Percentiles rank a stretch among this genome's conserved stretches.
These are phyloP conservation scores for Heterocephalus glaber DNA, from an alignment of 2,113 vertebrate species.

Conservation along the genomic window DNA sequence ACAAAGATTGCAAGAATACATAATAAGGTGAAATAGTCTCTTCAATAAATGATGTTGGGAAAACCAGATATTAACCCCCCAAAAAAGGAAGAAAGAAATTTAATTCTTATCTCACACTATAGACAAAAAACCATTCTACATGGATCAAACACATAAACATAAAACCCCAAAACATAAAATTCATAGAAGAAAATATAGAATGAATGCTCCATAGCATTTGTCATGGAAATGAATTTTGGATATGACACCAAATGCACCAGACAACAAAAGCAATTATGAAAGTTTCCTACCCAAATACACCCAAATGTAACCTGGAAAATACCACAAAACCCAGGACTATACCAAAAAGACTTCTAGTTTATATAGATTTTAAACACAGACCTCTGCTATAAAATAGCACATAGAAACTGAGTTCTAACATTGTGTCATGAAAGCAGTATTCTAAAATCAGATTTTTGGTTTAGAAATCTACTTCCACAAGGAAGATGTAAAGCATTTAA, in stretches of 20 bases:
- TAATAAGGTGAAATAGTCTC: neutral
- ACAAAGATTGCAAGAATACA: neutral
- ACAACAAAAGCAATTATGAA: neutral
- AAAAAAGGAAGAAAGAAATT: neutral
- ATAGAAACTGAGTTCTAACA: neutral
- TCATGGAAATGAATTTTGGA: neutral
- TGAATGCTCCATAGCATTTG: neutral
- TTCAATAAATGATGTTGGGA: neutral
- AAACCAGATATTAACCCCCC: neutral
- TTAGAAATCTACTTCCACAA: neutral
- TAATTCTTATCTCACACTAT: neutral
- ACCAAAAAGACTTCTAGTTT: neutral
- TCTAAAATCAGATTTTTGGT: neutral
- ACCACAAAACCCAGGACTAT: neutral
- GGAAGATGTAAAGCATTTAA: neutral
- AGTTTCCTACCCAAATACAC: neutral
- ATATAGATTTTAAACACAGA: neutral
- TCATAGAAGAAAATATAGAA: neutral
- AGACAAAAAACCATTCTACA: neutral
- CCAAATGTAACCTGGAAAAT: neutral
- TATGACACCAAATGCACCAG: neutral
- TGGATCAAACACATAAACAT: neutral
- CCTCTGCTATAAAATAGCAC: neutral
- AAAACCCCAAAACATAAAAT: neutral
- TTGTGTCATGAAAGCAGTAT: neutral